Base-by-base conservation (phyloP, 1,140 invertebrate species). In the Nymphalis io region DNA sequence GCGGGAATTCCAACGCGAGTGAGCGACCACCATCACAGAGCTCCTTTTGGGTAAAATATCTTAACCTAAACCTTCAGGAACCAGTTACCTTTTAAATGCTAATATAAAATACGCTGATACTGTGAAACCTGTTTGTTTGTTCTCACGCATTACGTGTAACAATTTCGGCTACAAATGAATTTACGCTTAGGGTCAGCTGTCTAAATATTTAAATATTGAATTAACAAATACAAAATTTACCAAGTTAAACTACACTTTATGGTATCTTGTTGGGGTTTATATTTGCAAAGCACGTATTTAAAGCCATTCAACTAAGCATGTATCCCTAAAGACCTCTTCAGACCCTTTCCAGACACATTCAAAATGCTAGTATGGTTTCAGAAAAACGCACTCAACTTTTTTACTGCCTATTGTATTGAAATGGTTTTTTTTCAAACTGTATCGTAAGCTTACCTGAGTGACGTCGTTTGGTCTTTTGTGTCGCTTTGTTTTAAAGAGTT, bases 331-430 rank as follows among this genome's bases (percentile, higher is more conserved):
- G 70, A 71, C 70, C 70, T 55, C 70, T 71, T 64, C 57, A 60
- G 59, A 71, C 63, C 62, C 63, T 66, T 66, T 39, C 66, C 70
- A 71, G 62, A 66, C 63, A 55, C 70, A 71, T 71, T 71, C 55
- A 71, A 71, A 70, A 70, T 70, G 23, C 51, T 21, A 58, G 60
- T 63, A 70, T 63, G 68, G 60, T 62, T 70, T 59, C 40, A 59
- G 44, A 48, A 68, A 60, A 70, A 70, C 53, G 53, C 51, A 48
- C 65, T 63, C 48, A 4, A 51, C 23, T 55, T 61, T 69, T 69
- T 55, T 58, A 60, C 59, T 62, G 67, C 51, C 60, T 69, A 57
- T 61, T 58, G 60, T 62, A 15, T 69, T 62, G 40, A 40, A 39
- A 38, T n/a, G 51, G 16, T 18, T n/a, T 27, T 58, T 58, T 33